Conservation (phyloP, 2,113 vertebrate genomes). For the Tonatia bakeri region DNA sequence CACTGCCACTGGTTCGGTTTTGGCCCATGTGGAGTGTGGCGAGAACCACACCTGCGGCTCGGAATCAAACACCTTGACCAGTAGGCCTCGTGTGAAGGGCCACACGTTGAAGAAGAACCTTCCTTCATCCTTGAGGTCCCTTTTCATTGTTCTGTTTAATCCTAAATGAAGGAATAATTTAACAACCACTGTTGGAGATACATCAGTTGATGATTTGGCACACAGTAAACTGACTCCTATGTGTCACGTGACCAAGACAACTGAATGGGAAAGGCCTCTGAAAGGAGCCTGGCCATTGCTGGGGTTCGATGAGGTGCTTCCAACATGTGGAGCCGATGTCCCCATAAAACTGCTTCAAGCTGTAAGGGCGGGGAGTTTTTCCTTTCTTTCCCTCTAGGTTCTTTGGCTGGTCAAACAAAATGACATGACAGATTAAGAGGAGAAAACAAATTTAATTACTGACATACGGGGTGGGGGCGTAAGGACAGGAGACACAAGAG, state of each 20-base stretch:
- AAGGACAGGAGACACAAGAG: background rate
- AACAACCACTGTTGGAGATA: background rate
- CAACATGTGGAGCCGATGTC: conserved; percentile 8
- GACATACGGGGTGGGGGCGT: background rate
- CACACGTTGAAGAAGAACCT: background rate
- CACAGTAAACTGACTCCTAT: background rate
- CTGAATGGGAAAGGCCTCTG: background rate
- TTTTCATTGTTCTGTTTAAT: background rate
- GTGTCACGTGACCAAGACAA: background rate
- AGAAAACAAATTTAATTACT: background rate
- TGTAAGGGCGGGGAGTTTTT: background rate
- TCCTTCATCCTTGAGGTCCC: background rate
- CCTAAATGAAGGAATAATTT: background rate
- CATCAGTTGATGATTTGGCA: background rate
- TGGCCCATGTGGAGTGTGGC: background rate
- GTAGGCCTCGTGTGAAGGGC: background rate
- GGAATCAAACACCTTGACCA: background rate
- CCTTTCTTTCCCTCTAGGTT: background rate
- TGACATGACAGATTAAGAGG: background rate
- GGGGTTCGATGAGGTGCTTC: background rate
- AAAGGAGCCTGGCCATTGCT: background rate
- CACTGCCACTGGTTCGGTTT: background rate
- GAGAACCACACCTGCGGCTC: background rate
- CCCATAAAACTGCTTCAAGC: background rate
- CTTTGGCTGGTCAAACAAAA: background rate